Base-by-base conservation (phyloP, 2,797 vertebrate genomes). In the Paguma larvata region DNA sequence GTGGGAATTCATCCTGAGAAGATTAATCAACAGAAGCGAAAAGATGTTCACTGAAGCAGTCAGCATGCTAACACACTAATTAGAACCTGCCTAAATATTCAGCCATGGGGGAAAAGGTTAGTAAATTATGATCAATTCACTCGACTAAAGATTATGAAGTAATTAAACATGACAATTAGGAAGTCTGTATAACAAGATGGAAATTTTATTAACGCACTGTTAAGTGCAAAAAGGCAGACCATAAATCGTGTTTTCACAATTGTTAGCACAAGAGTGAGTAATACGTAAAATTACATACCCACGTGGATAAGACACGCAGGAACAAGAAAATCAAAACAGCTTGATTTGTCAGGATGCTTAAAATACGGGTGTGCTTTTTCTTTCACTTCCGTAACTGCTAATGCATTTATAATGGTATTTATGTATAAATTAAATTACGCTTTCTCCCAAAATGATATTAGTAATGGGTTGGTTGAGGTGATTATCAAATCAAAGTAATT, bases 101-200 rank as follows among this genome's bases (percentile, higher is more conserved):
- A 91, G 82, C 25, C 72, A 30, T 65, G 53, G 73, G 72, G 59
- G 53, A 34, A 83, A 93, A 89, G 48, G 6, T 67, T 88, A 93
- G 88, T 85, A 82, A 89, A 75, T 63, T 82, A 82, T 34, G 51
- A 96, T 96, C 70, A 87, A 83, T 79, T 85, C 12, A 30, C 63
- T 95, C 72, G 87, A 91, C 44, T 92, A 90, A 95, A 96, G 82
- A 88, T 68, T 83, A 90, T 73, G 56, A 96, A 95, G 84, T 95
- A 94, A 97, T 96, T 97, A 95, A 92, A 87, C 6, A 44, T 89
- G 95, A 95, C 91, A 96, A 68, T 94, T 79, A 97, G 90, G 85
- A 84, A 91, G 85, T 89, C 80, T 85, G 30, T 73, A 41, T 92
- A 80, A 92, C 63, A 90, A 92, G 68, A 91, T 85, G 41, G 41